Evolutionary conservation across 2,888 invertebrate species (phyloP), one percentile per base, ranked within the genome.

Genomic region (Parnassius orleans): DNA sequence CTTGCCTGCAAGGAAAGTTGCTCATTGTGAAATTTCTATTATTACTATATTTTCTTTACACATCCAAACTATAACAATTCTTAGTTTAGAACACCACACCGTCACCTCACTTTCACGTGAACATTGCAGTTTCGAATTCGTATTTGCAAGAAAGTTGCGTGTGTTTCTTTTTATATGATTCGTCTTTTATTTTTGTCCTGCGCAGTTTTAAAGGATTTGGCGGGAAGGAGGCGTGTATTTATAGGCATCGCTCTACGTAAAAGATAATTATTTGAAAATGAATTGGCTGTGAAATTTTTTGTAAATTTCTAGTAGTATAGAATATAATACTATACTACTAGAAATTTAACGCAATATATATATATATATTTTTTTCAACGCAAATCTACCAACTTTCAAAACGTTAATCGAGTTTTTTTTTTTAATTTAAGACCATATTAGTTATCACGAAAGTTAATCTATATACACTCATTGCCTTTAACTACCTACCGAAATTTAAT

Each of bases 211-310:
- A 58, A 54, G 19, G 10, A n/a, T 24, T 42, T 15, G 44, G 57
- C 53, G 44, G 51, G 52, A 63, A 59, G 55, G 43, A 63, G 58
- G 59, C 54, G 58, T 58, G 62, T 50, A 63, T 57, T 61, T 56
- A 47, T 57, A 48, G 50, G 12, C 15, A 24, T 12, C 46, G 7
- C 41, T 12, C n/a, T 46, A 1, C 47, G 11, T 47, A 53, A 33
- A 33, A 33, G 33, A 33, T 7, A n/a, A n/a, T n/a, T n/a, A 24
- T 24, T 24, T 24, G 33, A 33, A 33, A 33, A 33, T 33, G 7
- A 33, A 19, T 19, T 33, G 7, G 33, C 33, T 7, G 3, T 33
- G 5, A 33, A 7, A 7, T 33, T 33, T 33, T 33, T 1, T 33
- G 33, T 33, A 33, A 7, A 33, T 33, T 33, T 33, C 33, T 3